These are phyloP conservation scores for Drosophila erecta DNA, from an alignment of 1,140 invertebrate genomes.

Conservation along the genomic window DNA sequence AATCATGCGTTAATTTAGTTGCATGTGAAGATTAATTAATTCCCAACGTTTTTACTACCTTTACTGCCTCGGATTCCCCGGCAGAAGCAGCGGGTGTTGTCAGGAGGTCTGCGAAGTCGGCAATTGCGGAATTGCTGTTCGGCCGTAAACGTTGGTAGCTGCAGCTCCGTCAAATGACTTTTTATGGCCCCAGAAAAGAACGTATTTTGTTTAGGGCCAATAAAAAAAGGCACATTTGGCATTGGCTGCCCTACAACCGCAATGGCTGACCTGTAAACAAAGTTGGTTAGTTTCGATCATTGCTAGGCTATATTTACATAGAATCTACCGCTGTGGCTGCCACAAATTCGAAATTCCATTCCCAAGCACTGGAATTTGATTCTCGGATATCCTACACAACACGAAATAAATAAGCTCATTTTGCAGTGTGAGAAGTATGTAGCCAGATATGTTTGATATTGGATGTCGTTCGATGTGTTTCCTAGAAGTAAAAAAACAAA, in stretches of 20 bases:
- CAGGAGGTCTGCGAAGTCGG: constrained; percentile 37
- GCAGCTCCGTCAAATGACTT: constrained; percentile 36
- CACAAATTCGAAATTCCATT: constrained; percentile 56
- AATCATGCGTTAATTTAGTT: constrained; percentile 82
- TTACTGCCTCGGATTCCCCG: constrained; percentile 39
- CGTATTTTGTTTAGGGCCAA: constrained; percentile 49
- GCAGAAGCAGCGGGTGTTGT: constrained; percentile 70
- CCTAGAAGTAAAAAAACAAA: too few relatives aligned
- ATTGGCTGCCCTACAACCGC: constrained; percentile 15
- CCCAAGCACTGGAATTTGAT: constrained; percentile 55
- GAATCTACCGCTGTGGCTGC: constrained; percentile 36
- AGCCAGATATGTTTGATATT: neutral
- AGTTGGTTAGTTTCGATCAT: constrained; percentile 42
- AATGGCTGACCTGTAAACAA: constrained; percentile 1
- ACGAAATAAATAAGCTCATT: neutral
- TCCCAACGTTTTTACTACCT: constrained; percentile 67
- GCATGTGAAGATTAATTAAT: constrained; percentile 81
- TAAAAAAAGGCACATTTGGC: constrained; percentile 36
- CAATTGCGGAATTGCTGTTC: constrained; percentile 24
- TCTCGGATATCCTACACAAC: constrained; percentile 19
- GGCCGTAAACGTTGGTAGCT: constrained; percentile 38
- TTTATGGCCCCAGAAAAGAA: constrained; percentile 46
- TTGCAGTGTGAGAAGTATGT: neutral
- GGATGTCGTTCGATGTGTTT: too few relatives aligned
- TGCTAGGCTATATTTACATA: constrained; percentile 66